Evolutionary conservation across 2,888 invertebrate species (phyloP).

Genomic region (Eristalis intricaria): DNA sequence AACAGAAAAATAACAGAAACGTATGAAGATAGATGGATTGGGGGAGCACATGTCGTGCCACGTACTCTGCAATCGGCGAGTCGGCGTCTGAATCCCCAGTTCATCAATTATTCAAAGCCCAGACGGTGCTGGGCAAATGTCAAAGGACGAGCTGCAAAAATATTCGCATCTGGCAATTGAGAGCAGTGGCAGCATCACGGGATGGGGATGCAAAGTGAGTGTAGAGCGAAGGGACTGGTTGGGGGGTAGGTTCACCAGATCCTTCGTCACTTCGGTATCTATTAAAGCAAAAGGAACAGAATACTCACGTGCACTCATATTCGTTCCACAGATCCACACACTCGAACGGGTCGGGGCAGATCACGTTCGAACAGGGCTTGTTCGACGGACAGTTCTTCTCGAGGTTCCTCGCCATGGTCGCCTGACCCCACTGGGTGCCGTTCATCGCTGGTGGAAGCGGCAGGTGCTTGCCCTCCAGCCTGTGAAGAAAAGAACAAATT

Average conservation of each 20-base stretch:
- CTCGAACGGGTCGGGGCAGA: slow-evolving; percentile 95
- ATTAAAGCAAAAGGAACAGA: background rate
- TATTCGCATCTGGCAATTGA: slow-evolving; percentile 24
- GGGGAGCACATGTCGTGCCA: slow-evolving; percentile 19
- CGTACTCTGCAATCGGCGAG: slow-evolving; percentile 37
- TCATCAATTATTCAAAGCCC: slow-evolving; percentile 49
- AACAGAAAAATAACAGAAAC: slow-evolving; percentile 20
- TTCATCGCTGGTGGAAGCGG: slow-evolving; percentile 97
- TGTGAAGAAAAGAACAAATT: slow-evolving; percentile 73
- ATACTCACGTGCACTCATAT: slow-evolving; percentile 98
- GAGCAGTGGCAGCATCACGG: background rate
- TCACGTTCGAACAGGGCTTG: slow-evolving; percentile 96
- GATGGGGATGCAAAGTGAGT: slow-evolving; percentile 1
- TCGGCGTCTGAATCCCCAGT: slow-evolving; percentile 11
- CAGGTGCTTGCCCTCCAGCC: slow-evolving; percentile 96
- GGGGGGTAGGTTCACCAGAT: background rate
- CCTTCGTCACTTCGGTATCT: background rate
- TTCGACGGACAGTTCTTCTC: slow-evolving; percentile 96
- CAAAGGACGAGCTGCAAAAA: slow-evolving; percentile 4
- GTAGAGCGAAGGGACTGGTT: background rate
- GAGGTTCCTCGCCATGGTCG: slow-evolving; percentile 95
- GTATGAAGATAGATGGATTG: slow-evolving; percentile 48
- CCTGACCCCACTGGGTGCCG: slow-evolving; percentile 97
- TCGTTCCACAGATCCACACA: slow-evolving; percentile 99
- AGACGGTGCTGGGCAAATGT: background rate